Conservation (phyloP, 2,113 vertebrate genomes). For the Gymnarchus niloticus region DNA sequence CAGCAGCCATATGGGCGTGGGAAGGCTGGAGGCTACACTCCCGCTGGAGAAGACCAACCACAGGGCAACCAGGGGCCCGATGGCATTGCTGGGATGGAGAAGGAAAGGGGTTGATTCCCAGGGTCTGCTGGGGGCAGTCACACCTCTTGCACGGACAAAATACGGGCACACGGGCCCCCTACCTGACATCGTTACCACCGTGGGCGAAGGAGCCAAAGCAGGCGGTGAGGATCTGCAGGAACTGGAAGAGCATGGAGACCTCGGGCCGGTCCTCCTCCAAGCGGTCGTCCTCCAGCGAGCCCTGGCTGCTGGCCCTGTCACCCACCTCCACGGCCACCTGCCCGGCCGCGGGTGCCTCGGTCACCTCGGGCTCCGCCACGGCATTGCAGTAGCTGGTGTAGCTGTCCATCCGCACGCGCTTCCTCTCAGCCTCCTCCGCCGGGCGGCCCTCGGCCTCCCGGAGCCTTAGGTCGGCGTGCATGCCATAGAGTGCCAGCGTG, state of each 20-base stretch:
- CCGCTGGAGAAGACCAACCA: conserved; percentile 76
- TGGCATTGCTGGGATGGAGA: conserved; percentile 76
- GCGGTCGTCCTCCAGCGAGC: conserved; percentile 72
- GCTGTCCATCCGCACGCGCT: conserved; percentile 80
- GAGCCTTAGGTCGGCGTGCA: conserved; percentile 71
- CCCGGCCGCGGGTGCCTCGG: conserved; percentile 31
- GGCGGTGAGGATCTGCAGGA: conserved; percentile 90
- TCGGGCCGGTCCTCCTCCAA: conserved; percentile 82
- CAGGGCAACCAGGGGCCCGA: conserved; percentile 86
- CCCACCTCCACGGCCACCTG: conserved; percentile 46
- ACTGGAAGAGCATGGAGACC: conserved; percentile 85
- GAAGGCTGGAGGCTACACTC: conserved; percentile 62
- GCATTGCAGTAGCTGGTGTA: conserved; percentile 88
- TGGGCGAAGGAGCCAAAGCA: conserved; percentile 96
- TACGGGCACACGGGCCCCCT: conserved; percentile 13
- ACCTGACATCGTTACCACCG: conserved; percentile 97
- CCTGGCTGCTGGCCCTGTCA: conserved; percentile 41
- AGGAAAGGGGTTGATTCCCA: background rate
- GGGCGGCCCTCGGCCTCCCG: conserved; percentile 60
- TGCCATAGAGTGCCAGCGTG: conserved; percentile 93
- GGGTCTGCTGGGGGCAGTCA: background rate
- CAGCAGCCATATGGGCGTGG: conserved; percentile 87
- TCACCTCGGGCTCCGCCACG: conserved; percentile 49
- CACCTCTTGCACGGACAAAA: background rate
- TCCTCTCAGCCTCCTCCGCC: conserved; percentile 46